Evolutionary conservation across 1,140 invertebrate genomes (phyloP).

Genomic region (Lucilia sericata): DNA sequence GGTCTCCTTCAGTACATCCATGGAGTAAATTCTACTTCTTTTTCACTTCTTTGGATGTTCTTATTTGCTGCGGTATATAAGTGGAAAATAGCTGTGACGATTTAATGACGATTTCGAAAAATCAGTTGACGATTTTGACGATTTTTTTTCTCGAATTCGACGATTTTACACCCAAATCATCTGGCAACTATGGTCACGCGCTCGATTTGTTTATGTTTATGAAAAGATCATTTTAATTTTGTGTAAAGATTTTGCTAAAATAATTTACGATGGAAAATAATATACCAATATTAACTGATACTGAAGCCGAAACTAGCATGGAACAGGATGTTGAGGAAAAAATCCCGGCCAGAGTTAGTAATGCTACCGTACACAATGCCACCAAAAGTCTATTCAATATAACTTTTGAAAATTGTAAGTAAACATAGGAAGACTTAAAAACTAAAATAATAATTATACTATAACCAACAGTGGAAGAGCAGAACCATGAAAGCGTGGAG

Average conservation of each 20-base stretch:
- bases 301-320: slow-evolving; percentile 45
- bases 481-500: slow-evolving; percentile 25
- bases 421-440: background rate
- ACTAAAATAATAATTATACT: background rate
- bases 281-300: slow-evolving; percentile 45
- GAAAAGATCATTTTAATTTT: no score
- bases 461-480: background rate
- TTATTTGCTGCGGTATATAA: no score
- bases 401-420: slow-evolving; percentile 47
- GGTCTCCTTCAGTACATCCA: no score
- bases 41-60: no score
- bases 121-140: no score
- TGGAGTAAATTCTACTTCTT: no score
- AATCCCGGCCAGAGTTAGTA: background rate
- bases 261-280: background rate
- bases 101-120: no score
- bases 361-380: slow-evolving; percentile 14
- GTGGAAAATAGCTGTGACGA: no score
- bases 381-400: slow-evolving; percentile 47
- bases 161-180: no score
- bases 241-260: background rate
- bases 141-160: no score
- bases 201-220: no score
- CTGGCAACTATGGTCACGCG: no score
- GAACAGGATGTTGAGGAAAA: slow-evolving; percentile 43